Evolutionary conservation across 2,888 invertebrate species (phyloP).

Genomic region (Fragum sueziense): DNA sequence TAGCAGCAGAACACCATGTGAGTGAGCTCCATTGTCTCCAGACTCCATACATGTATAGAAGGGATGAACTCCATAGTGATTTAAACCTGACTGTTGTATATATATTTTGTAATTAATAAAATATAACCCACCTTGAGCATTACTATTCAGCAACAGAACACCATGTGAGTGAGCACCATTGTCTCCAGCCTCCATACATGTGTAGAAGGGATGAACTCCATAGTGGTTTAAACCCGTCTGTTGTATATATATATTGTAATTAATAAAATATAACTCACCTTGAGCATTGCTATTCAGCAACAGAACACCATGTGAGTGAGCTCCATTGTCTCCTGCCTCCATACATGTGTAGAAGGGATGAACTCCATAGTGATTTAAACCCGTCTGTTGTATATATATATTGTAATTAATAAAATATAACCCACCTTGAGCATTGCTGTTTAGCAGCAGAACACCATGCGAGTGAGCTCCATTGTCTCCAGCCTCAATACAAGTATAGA

Average conservation of each 20-base stretch:
- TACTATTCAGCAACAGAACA: slow-evolving; percentile 90
- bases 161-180: slow-evolving; percentile 85
- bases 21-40: slow-evolving; percentile 81
- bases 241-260: too few species aligned
- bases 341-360: slow-evolving; percentile 92
- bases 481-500: slow-evolving; percentile 89
- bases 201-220: slow-evolving; percentile 92
- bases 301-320: slow-evolving; percentile 88
- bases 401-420: too few species aligned
- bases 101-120: too few species aligned
- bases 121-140: slow-evolving; percentile 87
- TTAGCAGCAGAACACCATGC: slow-evolving; percentile 90
- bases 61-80: slow-evolving; percentile 92
- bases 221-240: slow-evolving; percentile 85
- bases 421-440: slow-evolving; percentile 89
- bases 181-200: slow-evolving; percentile 87
- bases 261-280: too few species aligned
- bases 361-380: slow-evolving; percentile 88
- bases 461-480: slow-evolving; percentile 81
- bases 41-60: slow-evolving; percentile 90
- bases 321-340: slow-evolving; percentile 84
- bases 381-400: too few species aligned
- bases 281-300: slow-evolving; percentile 91
- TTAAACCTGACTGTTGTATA: slow-evolving; percentile 80
- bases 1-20: slow-evolving; percentile 89